phyloP scores from a whole-genome alignment of 2,888 invertebrate species.

The Epinotia brunnichana region DNA sequence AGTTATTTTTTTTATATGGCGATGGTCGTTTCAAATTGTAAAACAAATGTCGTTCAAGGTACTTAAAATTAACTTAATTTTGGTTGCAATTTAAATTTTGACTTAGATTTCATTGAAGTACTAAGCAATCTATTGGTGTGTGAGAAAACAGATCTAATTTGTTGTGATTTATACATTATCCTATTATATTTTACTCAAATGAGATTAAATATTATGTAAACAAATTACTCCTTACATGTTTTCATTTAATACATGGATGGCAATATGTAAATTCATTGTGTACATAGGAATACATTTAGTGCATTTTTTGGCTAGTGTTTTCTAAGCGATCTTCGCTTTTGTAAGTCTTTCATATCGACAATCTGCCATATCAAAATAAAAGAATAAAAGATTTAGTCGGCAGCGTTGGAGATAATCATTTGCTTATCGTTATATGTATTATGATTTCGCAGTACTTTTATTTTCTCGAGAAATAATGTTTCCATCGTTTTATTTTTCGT shows the following conservation, averaged over 20 bases:
- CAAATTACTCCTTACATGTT: conserved; percentile 62
- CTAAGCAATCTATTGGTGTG: conserved; percentile 34
- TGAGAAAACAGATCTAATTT: conserved; percentile 74
- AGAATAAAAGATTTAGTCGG: conserved; percentile 79
- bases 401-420: conserved; percentile 71
- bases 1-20: conserved; percentile 79
- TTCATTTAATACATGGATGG: conserved; percentile 59
- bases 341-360: conserved; percentile 85
- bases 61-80: conserved; percentile 77
- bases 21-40: conserved; percentile 75
- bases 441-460: conserved; percentile 44
- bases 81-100: conserved; percentile 60
- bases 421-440: conserved; percentile 51
- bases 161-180: conserved; percentile 71
- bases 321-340: conserved; percentile 72
- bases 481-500: conserved; percentile 59
- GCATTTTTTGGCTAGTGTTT: conserved; percentile 75
- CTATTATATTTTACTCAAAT: conserved; percentile 73
- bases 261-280: conserved; percentile 65
- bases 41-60: conserved; percentile 71
- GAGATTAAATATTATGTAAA: conserved; percentile 75
- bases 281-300: conserved; percentile 74
- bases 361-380: conserved; percentile 87
- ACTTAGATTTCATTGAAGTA: conserved; percentile 45
- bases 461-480: conserved; percentile 59